Percentiles rank a stretch among this genome's conserved stretches.
Evolutionary conservation across 1,140 invertebrate species (phyloP).

Genomic region (Gryon sp.): DNA sequence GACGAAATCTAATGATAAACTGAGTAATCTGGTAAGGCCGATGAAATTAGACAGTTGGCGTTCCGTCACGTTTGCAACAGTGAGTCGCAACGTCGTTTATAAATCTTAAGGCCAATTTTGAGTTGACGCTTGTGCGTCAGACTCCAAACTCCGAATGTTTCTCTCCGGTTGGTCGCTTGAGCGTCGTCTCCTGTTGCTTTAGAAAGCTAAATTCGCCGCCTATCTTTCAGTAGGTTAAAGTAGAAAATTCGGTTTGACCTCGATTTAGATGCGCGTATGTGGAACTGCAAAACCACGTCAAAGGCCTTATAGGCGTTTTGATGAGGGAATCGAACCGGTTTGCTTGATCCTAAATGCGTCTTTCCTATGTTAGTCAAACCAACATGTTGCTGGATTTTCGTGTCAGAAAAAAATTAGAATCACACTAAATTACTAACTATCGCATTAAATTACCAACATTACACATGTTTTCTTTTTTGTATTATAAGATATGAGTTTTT

Average conservation of each 20-base stretch:
- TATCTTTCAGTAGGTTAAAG: slow-evolving; percentile 79
- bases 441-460: too few species aligned
- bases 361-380: slow-evolving; percentile 54
- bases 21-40: slow-evolving; percentile 25
- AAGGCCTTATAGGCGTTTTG: slow-evolving; percentile 69
- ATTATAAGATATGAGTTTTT: too few species aligned
- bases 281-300: slow-evolving; percentile 66
- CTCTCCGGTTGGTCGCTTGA: slow-evolving; percentile 57
- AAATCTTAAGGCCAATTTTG: slow-evolving; percentile 47
- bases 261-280: slow-evolving; percentile 74
- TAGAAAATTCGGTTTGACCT: slow-evolving; percentile 80
- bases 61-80: slow-evolving; percentile 20
- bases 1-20: slow-evolving; percentile 26
- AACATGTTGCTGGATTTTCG: slow-evolving; percentile 30
- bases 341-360: slow-evolving; percentile 56
- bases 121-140: slow-evolving; percentile 53
- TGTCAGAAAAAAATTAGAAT: slow-evolving; percentile 7
- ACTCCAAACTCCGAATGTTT: slow-evolving; percentile 49
- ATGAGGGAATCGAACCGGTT: slow-evolving; percentile 63
- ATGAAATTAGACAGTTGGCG: slow-evolving; percentile 37
- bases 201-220: slow-evolving; percentile 79
- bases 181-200: slow-evolving; percentile 71
- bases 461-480: too few species aligned
- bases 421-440: slow-evolving; percentile 3
- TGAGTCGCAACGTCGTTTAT: slow-evolving; percentile 19